Evolutionary conservation across 2,113 vertebrate species (phyloP), one percentile per base, ranked within the genome.

Genomic region (Oostethus manadensis): DNA sequence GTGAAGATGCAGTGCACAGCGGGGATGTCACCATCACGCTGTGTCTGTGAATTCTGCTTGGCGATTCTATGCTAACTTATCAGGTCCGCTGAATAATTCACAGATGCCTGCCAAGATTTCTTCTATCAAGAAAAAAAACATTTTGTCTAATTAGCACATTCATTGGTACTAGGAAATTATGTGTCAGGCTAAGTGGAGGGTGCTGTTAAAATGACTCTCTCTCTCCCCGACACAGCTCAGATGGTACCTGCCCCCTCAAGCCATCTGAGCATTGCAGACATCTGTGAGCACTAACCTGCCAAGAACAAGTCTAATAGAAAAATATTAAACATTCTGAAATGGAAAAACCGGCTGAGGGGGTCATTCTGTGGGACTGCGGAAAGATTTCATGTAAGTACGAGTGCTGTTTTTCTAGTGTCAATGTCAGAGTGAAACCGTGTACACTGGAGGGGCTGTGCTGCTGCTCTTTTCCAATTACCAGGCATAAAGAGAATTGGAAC

Each of bases 181-280:
- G 85, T 87, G 84, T 84, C 58, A 79, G 76, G 76, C 73, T 71
- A 74, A 84, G 86, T 84, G 78, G 74, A 84, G 74, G 76, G 81
- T 84, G 76, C 78, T 80, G 84, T 71, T 87, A 69, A 83, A 83
- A 85, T 84, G 83, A 86, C 82, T 85, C 43, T 20, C 75, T 84
- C 79, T 83, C 74, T 81, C 74, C 48, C 68, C 84, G 82, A 84
- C 83, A 87, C 78, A 49, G 81, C 80, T 86, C 81, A 85, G 85
- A 87, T 88, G 81, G 84, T 83, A 87, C 87, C 88, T 89, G 86
- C 87, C 88, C 86, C 87, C 88, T 88, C 87, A 88, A 86, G 85
- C 86, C 89, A 89, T 89, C 88, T 90, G 87, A 89, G 76, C 82
- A 75, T 70, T 77, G 71, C 73, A 80, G 85, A 82, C 87, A 90